Base-by-base conservation (phyloP, 2,888 invertebrate genomes). In the Clepsis dumicolana region DNA sequence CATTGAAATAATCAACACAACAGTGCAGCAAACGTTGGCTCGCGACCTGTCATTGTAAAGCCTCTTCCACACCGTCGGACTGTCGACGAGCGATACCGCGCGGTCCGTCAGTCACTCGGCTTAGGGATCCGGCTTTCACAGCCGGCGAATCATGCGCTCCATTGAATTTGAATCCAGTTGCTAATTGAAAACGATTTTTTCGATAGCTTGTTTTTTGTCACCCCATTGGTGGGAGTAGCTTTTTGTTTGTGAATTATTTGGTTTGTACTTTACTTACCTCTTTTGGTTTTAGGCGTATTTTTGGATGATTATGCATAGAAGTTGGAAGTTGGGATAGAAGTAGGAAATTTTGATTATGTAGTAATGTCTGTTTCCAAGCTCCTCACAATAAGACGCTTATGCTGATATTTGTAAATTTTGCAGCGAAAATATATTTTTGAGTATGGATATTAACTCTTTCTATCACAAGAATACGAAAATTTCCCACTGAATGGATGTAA, bases 151-250 rank as follows among this genome's bases (percentile, higher is more conserved):
- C 70, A 70, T 61, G 53, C 59, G 70, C 67, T 35, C 64, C 64
- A 70, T 70, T 67, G 64, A 66, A 54, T 67, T 64, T 56, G 54
- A 67, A 70, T 61, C 64, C 70, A 24, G 21, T 53, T 29, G 67
- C 64, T 67, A 67, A 70, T 70, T 70, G 67, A 67, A 64, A 68
- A 54, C 52, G 60, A 70, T 41, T 56, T 64, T 69, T 70, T 70
- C 63, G 66, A 70, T 54, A 64, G 64, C 63, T 70, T 35, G 14
- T 59, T 50, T 52, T 63, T 65, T 63, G 60, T 62, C 35, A 41
- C n/a, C 35, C 27, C 4, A 12, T 29, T 21, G 29, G 21, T 32
- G 18, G 14, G 38, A 14, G 32, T 25, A 52, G 24, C 0, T 52
- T 18, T 38, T n/a, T 38, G n/a, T 38, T 38, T n/a, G n/a, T 14